A percentile compares a stretch with the other conserved stretches of the same genome.
Conservation (phyloP, 2,797 vertebrate genomes). For the Hippocampus kuda region DNA sequence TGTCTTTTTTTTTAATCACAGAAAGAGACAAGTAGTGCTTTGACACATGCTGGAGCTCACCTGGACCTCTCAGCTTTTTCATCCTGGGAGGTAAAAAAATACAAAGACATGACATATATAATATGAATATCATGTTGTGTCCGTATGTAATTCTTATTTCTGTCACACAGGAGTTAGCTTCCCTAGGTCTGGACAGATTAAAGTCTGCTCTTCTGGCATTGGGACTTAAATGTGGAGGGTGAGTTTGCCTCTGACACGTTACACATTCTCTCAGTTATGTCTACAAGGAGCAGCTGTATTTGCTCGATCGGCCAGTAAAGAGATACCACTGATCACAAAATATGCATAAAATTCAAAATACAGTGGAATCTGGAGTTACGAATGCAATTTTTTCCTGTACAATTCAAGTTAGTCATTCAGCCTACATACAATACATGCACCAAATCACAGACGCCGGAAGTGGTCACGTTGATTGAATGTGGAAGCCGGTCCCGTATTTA, state of each 20-base stretch:
- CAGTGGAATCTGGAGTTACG: neutral
- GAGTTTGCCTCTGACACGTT: constrained; percentile 42
- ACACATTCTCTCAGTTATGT: neutral
- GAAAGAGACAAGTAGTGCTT: constrained; percentile 97
- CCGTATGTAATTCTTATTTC: constrained; percentile 1
- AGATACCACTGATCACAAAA: too few species aligned
- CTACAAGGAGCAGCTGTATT: neutral
- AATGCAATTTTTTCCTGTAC: too few species aligned
- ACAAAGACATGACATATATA: neutral
- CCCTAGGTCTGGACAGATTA: constrained; percentile 90
- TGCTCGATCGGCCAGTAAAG: too few species aligned
- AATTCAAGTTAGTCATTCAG: too few species aligned
- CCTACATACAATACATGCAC: too few species aligned
- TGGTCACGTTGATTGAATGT: too few species aligned
- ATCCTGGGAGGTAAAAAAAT: constrained; percentile 85
- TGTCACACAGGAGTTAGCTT: constrained; percentile 82
- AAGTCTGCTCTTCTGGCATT: constrained; percentile 95
- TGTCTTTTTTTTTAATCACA: constrained; percentile 32
- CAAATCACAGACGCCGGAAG: too few species aligned
- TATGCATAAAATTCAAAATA: neutral
- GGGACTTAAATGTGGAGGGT: constrained; percentile 97
- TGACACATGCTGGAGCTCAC: constrained; percentile 94
- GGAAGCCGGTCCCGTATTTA: too few species aligned
- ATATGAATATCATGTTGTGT: neutral
- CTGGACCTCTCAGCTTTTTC: constrained; percentile 96